Conservation (phyloP, 2,113 vertebrate genomes). For the Meles meles region DNA sequence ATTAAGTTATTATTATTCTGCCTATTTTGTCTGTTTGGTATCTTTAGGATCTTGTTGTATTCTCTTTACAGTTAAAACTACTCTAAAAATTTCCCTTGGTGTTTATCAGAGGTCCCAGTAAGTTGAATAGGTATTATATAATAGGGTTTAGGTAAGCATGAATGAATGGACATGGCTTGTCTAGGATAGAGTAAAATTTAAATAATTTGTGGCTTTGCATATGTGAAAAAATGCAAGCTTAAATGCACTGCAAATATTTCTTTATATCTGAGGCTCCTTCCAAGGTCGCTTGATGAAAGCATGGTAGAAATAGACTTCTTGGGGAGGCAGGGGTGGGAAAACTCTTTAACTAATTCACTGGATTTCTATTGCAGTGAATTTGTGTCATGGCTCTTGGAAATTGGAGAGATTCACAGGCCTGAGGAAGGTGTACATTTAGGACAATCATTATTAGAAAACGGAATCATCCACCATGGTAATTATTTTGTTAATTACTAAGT, state of each 20-base stretch:
- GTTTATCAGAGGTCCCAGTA: background rate
- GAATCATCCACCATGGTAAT: conserved; percentile 97
- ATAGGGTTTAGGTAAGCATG: background rate
- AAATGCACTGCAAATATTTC: background rate
- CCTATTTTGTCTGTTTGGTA: background rate
- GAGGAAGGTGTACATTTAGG: conserved; percentile 98
- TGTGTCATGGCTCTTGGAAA: conserved; percentile 98
- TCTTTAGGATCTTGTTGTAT: background rate
- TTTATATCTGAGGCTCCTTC: background rate
- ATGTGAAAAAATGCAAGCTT: background rate
- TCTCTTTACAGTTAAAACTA: background rate
- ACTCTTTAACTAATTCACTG: background rate
- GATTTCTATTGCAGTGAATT: conserved; percentile 89
- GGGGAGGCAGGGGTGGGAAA: background rate
- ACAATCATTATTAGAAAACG: conserved; percentile 96
- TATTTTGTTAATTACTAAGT: background rate
- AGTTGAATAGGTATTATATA: background rate
- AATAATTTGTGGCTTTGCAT: background rate
- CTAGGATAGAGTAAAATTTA: background rate
- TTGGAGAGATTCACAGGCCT: conserved; percentile 93
- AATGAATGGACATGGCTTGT: background rate
- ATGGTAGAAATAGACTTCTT: background rate
- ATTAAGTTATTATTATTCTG: background rate
- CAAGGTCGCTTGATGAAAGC: background rate
- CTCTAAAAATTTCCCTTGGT: background rate